Conservation (phyloP, 2,888 invertebrate species). For the Hypena proboscidalis region DNA sequence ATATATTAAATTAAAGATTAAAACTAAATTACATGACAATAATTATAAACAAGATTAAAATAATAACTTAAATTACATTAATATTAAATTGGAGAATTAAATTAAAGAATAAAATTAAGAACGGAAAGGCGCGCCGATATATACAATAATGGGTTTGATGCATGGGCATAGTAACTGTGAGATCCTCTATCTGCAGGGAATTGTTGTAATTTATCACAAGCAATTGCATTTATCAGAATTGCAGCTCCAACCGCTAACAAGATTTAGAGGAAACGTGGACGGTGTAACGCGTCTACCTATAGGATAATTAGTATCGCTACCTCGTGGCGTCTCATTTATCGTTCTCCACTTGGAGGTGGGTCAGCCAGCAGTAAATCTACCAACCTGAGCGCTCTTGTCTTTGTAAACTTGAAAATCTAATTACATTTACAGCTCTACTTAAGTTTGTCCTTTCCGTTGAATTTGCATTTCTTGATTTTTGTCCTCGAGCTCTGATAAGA, state of each 20-base stretch:
- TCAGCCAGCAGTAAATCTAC: conserved; percentile 83
- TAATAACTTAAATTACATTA: no score
- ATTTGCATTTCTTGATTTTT: conserved; percentile 81
- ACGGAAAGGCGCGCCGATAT: no score
- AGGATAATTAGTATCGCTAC: conserved; percentile 84
- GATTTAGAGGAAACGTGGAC: conserved; percentile 71
- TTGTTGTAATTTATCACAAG: conserved; percentile 56
- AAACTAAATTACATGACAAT: no score
- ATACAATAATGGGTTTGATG: no score
- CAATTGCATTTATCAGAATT: conserved; percentile 70
- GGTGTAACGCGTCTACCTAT: conserved; percentile 72
- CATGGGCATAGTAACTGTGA: conserved; percentile 44
- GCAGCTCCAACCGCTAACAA: conserved; percentile 72
- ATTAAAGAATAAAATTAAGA: no score
- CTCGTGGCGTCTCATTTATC: conserved; percentile 82
- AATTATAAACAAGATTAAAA: no score
- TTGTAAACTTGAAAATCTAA: conserved; percentile 84
- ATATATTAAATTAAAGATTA: no score
- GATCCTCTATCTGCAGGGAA: conserved; percentile 42
- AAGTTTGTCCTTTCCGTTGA: conserved; percentile 73
- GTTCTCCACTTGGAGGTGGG: conserved; percentile 78
- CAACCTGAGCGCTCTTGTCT: conserved; percentile 82
- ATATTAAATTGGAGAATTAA: no score
- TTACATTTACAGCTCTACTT: conserved; percentile 82
- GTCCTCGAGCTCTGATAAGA: conserved; percentile 64